phyloP scores from a whole-genome alignment of 2,797 vertebrate genomes.

The Gallinago nigripennis region DNA sequence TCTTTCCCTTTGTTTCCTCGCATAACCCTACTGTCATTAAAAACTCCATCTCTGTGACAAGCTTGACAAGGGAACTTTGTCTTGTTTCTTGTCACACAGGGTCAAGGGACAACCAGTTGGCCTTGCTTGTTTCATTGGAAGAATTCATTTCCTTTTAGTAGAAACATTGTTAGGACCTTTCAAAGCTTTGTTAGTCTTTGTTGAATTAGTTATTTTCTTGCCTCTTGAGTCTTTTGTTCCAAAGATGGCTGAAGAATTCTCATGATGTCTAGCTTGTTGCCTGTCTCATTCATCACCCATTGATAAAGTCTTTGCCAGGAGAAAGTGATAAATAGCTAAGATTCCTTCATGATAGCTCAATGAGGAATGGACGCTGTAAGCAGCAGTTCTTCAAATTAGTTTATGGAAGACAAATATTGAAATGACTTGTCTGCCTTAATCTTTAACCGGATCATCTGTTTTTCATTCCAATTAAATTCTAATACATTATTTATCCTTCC shows the following conservation, averaged over 20 bases:
- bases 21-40: constrained; percentile 13
- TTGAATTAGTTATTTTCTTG: background rate
- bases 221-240: constrained; percentile 17
- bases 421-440: background rate
- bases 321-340: constrained; percentile 2
- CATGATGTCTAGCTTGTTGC: background rate
- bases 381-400: background rate
- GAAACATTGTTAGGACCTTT: constrained; percentile 17
- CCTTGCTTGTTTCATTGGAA: background rate
- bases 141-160: constrained; percentile 10
- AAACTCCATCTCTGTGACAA: background rate
- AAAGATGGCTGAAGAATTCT: background rate
- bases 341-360: constrained; percentile 8
- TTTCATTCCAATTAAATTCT: background rate
- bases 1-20: constrained; percentile 30
- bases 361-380: background rate
- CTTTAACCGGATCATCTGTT: background rate
- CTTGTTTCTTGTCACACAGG: background rate
- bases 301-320: background rate
- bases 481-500: background rate
- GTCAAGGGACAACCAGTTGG: constrained; percentile 36
- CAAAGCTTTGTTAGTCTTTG: constrained; percentile 28
- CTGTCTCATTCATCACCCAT: background rate
- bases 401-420: background rate
- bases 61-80: constrained; percentile 43